Evolutionary conservation across 2,888 invertebrate species (phyloP).

Genomic region (Pharmacophagus antenor): DNA sequence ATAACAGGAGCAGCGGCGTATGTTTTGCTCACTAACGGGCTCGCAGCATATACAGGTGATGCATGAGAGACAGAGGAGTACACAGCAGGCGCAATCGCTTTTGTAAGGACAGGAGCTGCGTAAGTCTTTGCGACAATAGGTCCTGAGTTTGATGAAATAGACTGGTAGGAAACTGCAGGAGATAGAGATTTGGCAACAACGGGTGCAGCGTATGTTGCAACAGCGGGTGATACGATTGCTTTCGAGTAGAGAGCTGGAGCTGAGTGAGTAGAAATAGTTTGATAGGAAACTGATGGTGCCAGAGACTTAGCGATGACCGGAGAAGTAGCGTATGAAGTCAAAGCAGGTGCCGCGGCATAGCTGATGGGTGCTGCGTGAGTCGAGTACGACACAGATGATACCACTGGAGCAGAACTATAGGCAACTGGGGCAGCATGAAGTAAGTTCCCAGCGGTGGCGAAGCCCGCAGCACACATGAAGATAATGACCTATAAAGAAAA

Average conservation of each 20-base stretch:
- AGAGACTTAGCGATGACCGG: constrained; percentile 49
- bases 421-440: constrained; percentile 64
- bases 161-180: constrained; percentile 40
- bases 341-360: constrained; percentile 49
- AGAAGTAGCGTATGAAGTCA: constrained; percentile 44
- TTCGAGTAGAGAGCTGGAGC: constrained; percentile 51
- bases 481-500: constrained; percentile 67
- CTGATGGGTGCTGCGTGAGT: constrained; percentile 40
- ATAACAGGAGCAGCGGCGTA: constrained; percentile 41
- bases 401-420: constrained; percentile 79
- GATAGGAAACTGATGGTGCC: constrained; percentile 53
- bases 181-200: constrained; percentile 43
- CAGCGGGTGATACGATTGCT: constrained; percentile 35
- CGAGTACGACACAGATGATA: constrained; percentile 48
- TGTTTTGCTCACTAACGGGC: constrained; percentile 40
- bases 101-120: constrained; percentile 26
- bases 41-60: constrained; percentile 43
- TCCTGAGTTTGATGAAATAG: constrained; percentile 33
- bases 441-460: constrained; percentile 82
- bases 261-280: constrained; percentile 52
- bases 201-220: constrained; percentile 37
- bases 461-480: constrained; percentile 80
- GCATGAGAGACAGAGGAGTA: constrained; percentile 36
- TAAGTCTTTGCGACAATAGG: constrained; percentile 35
- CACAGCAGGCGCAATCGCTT: constrained; percentile 32